Base-by-base conservation (phyloP, 2,113 vertebrate species). In the Turdus rufiventris region DNA sequence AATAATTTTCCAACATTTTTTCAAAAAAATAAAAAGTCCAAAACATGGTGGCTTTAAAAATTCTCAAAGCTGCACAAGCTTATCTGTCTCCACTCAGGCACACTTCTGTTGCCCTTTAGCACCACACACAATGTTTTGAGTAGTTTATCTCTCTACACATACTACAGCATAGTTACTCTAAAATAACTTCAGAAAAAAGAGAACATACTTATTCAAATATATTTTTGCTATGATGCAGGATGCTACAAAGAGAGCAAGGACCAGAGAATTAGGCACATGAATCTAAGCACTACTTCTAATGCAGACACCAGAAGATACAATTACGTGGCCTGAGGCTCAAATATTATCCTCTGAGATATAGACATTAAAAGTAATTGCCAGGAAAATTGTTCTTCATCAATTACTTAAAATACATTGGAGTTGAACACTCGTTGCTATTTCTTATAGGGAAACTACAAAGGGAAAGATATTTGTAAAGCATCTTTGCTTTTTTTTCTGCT, bases 331-430 rank as follows among this genome's bases (percentile, higher is more conserved):
- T 21, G 14, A 77, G 75, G 91, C 91, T 93, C 71, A 93, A 85
- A 77, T 83, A 77, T 90, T 88, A 68, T 66, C 47, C 79, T 63
- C 33, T 71, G 62, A 89, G 58, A 88, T 65, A 65, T 0, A 70
- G 62, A 88, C 61, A 73, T 88, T 81, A 85, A 88, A 93, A 91
- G 66, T 83, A 90, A 95, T 89, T 19, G 10, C 23, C 74, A 73
- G 62, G 67, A 94, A 89, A 84, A 85, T 42, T 45, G 42, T 80
- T 93, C 60, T 60, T 90, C 79, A 80, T 77, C 65, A 85, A 36
- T 92, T 75, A 85, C 77, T 85, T 90, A 57, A 85, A 85, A 92
- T 40, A 65, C 50, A 66, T 36, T 42, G 16, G 36, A 79, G 31
- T 18, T 75, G 63, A 63, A 66, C 33, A 33, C 5, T 77, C 42